Base-by-base conservation (phyloP, 2,888 invertebrate genomes). In the Callosobruchus maculatus region DNA sequence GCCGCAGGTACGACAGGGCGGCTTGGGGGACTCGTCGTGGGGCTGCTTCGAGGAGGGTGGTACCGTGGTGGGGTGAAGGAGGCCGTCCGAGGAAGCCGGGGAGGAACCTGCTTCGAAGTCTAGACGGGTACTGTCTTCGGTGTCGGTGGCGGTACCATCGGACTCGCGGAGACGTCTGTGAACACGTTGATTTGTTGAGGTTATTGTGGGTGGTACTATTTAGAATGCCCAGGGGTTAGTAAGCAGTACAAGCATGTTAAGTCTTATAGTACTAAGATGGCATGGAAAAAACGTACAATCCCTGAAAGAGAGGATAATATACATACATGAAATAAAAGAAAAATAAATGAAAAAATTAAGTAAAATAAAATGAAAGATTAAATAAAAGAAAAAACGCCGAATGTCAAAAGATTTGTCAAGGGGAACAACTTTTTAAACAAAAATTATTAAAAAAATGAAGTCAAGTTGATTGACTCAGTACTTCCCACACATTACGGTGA, bases 1-100 rank as follows among this genome's bases (percentile, higher is more conserved):
- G 71, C 91, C 91, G 83, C 91, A 91, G 76, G 89, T 90, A 79
- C 84, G 83, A 78, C 87, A 87, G 21, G 83, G 80, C 30, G 18
- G 77, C 26, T 78, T 67, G 70, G 72, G 70, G 0, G 73, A 3
- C 22, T 68, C 70, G 31, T 74, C 74, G 74, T 70, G 21, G 68
- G 7, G 26, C 13, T n/a, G n/a, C n/a, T 22, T 22, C 3, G 22
- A 67, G 20, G 21, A 66, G 67, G 18, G 71, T 22, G 67, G 67
- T 26, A 67, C 66, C 3, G 21, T 21, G 2, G 70, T n/a, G 20
- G 30, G 74, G 68, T 82, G 81, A 70, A 83, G 84, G 30, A 83
- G 82, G 72, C 88, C 86, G 78, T 89, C 88, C 18, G 89, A 89
- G 78, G 89, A 89, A 77, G 89, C 88, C 21, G 88, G 87, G 75